phyloP scores from a whole-genome alignment of 2,797 vertebrate genomes.

The Pelochelys cantorii region DNA sequence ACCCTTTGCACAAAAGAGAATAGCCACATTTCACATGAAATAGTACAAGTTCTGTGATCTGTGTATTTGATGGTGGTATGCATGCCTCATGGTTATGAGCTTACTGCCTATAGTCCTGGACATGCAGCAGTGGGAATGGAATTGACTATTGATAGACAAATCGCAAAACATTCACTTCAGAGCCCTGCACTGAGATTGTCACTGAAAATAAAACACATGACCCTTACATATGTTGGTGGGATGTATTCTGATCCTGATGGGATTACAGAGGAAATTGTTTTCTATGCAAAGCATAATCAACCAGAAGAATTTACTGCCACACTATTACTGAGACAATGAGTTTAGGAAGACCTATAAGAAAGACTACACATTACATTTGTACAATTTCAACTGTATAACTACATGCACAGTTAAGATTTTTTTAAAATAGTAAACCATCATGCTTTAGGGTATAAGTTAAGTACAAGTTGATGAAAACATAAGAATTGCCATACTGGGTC shows the following conservation, averaged over 20 bases:
- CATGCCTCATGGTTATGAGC: background rate
- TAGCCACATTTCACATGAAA: background rate
- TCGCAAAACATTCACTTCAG: background rate
- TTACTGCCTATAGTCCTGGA: background rate
- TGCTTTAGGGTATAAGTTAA: background rate
- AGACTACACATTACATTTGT: background rate
- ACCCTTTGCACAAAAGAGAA: background rate
- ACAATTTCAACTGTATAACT: background rate
- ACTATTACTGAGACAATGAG: background rate
- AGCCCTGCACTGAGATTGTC: background rate
- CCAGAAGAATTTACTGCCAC: background rate
- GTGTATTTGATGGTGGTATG: accelerated
- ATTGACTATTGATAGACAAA: background rate
- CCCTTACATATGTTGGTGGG: background rate
- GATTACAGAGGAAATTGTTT: background rate
- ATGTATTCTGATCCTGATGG: background rate
- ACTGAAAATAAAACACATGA: background rate
- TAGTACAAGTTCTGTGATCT: accelerated
- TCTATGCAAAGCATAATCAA: background rate
- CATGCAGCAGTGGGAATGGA: background rate
- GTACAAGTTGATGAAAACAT: background rate
- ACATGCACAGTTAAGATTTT: background rate
- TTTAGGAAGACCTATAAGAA: background rate
- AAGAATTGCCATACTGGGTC: no score
- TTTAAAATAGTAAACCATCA: background rate